phyloP scores from a whole-genome alignment of 2,888 invertebrate species.

The Terebella lapidaria region DNA sequence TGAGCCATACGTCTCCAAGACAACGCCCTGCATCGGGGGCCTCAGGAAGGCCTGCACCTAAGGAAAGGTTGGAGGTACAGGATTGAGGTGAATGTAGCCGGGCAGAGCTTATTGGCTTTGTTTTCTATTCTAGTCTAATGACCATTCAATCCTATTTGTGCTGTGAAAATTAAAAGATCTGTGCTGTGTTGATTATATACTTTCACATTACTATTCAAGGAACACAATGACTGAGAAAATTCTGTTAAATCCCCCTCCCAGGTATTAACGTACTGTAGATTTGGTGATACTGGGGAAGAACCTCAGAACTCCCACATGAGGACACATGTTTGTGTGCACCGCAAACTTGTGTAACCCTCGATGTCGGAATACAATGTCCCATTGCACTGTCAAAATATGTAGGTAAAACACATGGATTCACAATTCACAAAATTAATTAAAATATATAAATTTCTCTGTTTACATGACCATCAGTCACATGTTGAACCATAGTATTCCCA shows the following conservation, averaged over 20 bases:
- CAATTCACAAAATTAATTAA: too few species aligned
- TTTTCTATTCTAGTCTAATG: neutral
- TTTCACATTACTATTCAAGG: too few species aligned
- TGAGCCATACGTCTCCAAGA: constrained; percentile 86
- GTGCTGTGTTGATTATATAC: too few species aligned
- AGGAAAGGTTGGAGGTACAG: too few species aligned
- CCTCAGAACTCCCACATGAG: constrained; percentile 76
- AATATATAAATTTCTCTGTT: too few species aligned
- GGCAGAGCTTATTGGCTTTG: neutral
- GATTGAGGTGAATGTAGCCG: neutral
- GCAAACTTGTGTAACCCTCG: constrained; percentile 64
- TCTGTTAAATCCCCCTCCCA: too few species aligned
- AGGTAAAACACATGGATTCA: too few species aligned
- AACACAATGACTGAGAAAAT: too few species aligned
- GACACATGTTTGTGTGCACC: constrained; percentile 69
- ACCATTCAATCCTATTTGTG: neutral
- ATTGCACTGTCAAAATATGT: constrained; percentile 59
- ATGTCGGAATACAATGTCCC: constrained; percentile 63
- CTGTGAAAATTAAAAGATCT: too few species aligned
- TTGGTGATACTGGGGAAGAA: constrained; percentile 87
- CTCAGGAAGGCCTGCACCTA: constrained; percentile 58
- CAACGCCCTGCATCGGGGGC: constrained; percentile 72
- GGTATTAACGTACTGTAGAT: constrained; percentile 63
- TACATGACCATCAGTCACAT: too few species aligned
- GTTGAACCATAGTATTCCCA: too few species aligned